Evolutionary conservation across 2,797 vertebrate genomes (phyloP).

Genomic region (Pangasius djambal): DNA sequence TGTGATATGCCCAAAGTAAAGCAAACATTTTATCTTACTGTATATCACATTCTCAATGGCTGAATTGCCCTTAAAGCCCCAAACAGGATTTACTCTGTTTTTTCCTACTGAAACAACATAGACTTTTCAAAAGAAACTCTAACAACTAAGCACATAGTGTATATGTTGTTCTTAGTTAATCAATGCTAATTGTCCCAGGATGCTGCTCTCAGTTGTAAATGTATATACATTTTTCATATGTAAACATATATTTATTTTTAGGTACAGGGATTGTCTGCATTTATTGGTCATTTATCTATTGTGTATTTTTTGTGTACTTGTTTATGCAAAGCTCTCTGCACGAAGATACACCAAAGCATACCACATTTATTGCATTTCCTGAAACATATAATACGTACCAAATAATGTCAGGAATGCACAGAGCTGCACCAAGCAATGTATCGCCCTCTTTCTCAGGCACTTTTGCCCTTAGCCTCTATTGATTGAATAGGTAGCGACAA

Average conservation of each 20-base stretch:
- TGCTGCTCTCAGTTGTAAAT: neutral
- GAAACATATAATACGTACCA: neutral
- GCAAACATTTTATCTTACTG: neutral
- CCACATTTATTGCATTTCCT: neutral
- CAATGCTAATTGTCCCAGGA: neutral
- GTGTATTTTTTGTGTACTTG: neutral
- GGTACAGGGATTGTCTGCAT: neutral
- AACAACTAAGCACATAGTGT: neutral
- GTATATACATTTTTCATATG: neutral
- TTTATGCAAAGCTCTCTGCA: neutral
- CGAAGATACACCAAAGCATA: neutral
- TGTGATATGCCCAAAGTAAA: constrained; percentile 78
- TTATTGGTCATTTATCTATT: neutral
- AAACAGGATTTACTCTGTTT: neutral
- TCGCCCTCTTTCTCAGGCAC: constrained; percentile 44
- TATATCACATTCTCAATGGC: neutral
- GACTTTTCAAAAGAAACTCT: neutral
- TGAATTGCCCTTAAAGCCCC: neutral
- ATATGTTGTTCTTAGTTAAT: neutral
- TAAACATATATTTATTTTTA: neutral
- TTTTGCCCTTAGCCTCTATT: constrained; percentile 47
- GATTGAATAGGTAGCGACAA: constrained; percentile 48
- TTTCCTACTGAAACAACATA: neutral
- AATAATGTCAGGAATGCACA: neutral
- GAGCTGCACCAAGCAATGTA: constrained; percentile 31